Conservation (phyloP, 2,797 vertebrate genomes). For the Varecia variegata region DNA sequence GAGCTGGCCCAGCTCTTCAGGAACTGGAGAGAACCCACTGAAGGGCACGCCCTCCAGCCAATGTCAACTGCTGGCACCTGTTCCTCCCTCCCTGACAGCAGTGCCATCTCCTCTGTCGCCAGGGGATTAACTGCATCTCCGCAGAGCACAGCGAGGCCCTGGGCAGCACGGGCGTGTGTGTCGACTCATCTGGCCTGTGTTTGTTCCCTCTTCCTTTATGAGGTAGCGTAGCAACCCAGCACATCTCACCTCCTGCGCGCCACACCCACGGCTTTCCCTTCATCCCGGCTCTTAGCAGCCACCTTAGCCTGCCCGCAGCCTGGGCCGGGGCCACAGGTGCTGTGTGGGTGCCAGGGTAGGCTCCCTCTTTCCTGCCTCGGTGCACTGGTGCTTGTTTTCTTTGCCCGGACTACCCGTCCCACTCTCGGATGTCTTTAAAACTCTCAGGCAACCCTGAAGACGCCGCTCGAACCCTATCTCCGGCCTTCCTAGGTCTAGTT, state of each 20-base stretch:
- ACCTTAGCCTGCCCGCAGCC: background rate
- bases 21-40: background rate
- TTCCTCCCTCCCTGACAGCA: background rate
- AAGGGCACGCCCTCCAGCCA: background rate
- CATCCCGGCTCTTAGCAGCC: background rate
- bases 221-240: background rate
- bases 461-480: background rate
- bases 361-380: background rate
- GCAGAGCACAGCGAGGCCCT: background rate
- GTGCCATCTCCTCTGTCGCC: background rate
- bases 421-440: background rate
- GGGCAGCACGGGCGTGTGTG: background rate
- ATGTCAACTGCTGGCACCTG: background rate
- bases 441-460: background rate
- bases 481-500: background rate
- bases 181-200: background rate
- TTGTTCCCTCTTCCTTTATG: background rate
- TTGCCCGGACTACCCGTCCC: background rate
- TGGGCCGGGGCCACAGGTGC: background rate
- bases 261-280: background rate
- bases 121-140: constrained; percentile 12
- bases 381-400: background rate
- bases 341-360: background rate
- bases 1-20: background rate
- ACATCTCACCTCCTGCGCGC: background rate